Evolutionary conservation across 2,113 vertebrate genomes (phyloP).

Genomic region (Hydrolagus affinis): DNA sequence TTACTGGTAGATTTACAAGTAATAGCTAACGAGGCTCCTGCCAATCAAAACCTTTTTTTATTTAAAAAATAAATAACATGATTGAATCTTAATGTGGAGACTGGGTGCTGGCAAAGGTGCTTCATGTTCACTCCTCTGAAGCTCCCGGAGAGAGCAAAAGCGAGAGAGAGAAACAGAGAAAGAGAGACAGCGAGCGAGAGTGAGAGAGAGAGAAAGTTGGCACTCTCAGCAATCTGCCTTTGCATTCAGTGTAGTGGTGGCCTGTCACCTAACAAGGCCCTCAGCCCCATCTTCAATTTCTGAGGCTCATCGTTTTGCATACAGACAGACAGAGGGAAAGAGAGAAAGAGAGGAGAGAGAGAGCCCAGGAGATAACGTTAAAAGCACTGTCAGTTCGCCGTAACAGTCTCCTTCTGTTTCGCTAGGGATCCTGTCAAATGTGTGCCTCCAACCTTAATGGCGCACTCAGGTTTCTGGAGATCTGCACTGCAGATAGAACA

Average conservation of each 20-base stretch:
- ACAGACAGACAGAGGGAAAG: slow-evolving; percentile 34
- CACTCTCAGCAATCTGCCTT: no score
- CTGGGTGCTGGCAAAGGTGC: no score
- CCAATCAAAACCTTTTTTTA: slow-evolving; percentile 9
- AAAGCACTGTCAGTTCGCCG: slow-evolving; percentile 66
- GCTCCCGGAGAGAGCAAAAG: no score
- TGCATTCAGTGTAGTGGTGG: no score
- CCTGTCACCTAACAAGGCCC: slow-evolving; percentile 18
- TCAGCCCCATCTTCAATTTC: slow-evolving; percentile 37
- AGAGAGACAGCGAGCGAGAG: no score
- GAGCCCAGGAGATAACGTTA: slow-evolving; percentile 55
- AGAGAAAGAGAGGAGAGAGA: no score
- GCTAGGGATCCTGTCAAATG: slow-evolving; percentile 42
- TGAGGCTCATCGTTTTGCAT: slow-evolving; percentile 43
- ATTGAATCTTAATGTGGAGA: no score
- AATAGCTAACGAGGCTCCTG: slow-evolving; percentile 51
- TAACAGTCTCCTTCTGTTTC: slow-evolving; percentile 60
- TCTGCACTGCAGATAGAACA: slow-evolving; percentile 53
- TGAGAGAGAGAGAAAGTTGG: no score
- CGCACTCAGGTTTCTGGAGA: slow-evolving; percentile 61
- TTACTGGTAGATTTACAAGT: slow-evolving; percentile 57
- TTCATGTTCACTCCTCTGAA: no score
- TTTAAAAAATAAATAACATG: background rate
- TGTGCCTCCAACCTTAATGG: slow-evolving; percentile 48
- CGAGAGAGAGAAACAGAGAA: no score